Evolutionary conservation across 35 echinoderm and acorn worm species (phyloP).

Genomic region (Strongylocentrotus purpuratus): DNA sequence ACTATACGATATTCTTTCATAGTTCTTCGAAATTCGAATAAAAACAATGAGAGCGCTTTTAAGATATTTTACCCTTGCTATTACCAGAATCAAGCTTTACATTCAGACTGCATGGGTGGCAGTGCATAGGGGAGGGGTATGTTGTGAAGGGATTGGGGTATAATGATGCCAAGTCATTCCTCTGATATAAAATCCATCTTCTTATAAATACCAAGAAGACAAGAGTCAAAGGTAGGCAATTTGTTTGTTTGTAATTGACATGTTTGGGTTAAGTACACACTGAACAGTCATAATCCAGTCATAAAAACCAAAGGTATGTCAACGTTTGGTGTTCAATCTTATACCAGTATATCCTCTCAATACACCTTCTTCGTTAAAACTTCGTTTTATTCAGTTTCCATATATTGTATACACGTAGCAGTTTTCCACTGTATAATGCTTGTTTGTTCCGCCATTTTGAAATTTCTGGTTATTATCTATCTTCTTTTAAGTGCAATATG

Average conservation of each 20-base stretch:
- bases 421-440: no score
- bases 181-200: no score
- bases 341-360: background rate
- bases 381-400: background rate
- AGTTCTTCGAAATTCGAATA: no score
- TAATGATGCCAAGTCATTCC: no score
- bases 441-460: no score
- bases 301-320: conserved; percentile 12
- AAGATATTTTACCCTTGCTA: no score
- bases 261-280: background rate
- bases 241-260: conserved; percentile 5
- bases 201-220: background rate
- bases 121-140: background rate
- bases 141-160: background rate
- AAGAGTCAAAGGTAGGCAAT: conserved; percentile 2
- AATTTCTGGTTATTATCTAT: no score
- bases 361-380: background rate
- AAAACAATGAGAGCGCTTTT: no score
- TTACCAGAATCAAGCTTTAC: no score
- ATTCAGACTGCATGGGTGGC: no score
- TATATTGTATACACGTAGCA: background rate
- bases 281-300: background rate
- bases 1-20: no score
- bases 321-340: background rate
- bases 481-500: no score